Evolutionary conservation across 2,888 invertebrate genomes (phyloP).

Genomic region (Diarsia mendica): DNA sequence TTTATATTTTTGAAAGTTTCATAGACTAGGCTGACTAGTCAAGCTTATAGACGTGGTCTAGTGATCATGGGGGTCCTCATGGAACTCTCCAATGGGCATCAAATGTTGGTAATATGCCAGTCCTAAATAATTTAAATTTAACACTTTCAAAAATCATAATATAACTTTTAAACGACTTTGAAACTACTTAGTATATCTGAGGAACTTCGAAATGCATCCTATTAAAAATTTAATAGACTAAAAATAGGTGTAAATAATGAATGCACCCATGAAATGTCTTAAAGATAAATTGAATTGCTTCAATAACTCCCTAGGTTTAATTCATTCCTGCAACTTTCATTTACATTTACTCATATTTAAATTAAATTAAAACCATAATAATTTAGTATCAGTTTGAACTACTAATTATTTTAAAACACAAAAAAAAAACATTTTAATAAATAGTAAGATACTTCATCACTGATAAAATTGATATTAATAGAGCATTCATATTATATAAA

Average conservation of each 20-base stretch:
- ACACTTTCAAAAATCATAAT: slow-evolving; percentile 8
- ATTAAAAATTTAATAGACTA: not conserved
- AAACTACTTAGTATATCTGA: not conserved
- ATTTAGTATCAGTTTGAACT: not conserved
- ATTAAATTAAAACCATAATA: not conserved
- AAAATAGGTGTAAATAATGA: not conserved
- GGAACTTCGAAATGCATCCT: not conserved
- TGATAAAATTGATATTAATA: slow-evolving; percentile 9
- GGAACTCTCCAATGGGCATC: slow-evolving; percentile 34
- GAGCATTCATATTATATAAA: not conserved
- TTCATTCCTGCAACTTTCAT: not conserved
- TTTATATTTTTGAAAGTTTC: slow-evolving; percentile 37
- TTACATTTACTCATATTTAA: not conserved
- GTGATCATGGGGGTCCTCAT: slow-evolving; percentile 39
- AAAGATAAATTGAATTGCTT: not conserved
- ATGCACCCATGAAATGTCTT: not conserved
- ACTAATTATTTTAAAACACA: not conserved
- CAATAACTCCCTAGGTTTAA: not conserved
- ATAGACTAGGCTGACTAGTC: not conserved
- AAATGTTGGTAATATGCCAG: slow-evolving; percentile 41
- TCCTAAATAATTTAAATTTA: not conserved
- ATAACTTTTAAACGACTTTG: slow-evolving; percentile 6
- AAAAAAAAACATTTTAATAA: not conserved
- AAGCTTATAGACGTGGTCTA: not conserved
- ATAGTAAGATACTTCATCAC: not conserved